phyloP scores from a whole-genome alignment of 2,888 invertebrate species.

The Andrena praecox region DNA sequence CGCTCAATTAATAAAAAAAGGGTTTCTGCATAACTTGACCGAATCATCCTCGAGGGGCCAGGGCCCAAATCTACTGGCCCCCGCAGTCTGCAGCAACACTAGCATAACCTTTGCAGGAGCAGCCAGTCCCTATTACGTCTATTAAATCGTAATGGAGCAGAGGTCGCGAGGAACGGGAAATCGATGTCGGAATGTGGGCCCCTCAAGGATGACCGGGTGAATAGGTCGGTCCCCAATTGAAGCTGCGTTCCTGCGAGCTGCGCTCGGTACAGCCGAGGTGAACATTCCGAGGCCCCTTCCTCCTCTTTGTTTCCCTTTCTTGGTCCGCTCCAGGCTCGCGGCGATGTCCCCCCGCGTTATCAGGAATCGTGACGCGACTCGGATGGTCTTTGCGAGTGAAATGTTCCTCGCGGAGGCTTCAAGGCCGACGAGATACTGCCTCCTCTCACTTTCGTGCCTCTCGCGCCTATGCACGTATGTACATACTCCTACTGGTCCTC shows the following conservation, averaged over 20 bases:
- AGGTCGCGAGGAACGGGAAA: constrained; percentile 72
- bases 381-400: constrained; percentile 77
- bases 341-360: constrained; percentile 54
- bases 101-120: no score
- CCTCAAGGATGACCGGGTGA: constrained; percentile 74
- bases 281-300: constrained; percentile 11
- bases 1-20: no score
- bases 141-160: not conserved
- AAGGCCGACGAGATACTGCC: constrained; percentile 78
- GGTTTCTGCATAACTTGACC: no score
- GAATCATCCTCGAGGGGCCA: no score
- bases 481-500: constrained; percentile 44
- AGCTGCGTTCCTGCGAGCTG: constrained; percentile 11
- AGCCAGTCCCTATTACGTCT: no score
- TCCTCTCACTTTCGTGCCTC: constrained; percentile 79
- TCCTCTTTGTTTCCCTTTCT: constrained; percentile 24
- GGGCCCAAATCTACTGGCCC: no score
- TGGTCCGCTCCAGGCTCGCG: not conserved
- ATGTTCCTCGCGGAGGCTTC: constrained; percentile 75
- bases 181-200: constrained; percentile 66
- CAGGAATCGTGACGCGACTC: constrained; percentile 58
- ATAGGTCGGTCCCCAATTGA: constrained; percentile 46
- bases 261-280: not conserved
- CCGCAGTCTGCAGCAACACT: no score
- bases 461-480: constrained; percentile 31